A percentile compares a stretch with the other conserved stretches of the same genome.
phyloP scores from a whole-genome alignment of 2,888 invertebrate species.

The Hemistola chrysoprasaria region DNA sequence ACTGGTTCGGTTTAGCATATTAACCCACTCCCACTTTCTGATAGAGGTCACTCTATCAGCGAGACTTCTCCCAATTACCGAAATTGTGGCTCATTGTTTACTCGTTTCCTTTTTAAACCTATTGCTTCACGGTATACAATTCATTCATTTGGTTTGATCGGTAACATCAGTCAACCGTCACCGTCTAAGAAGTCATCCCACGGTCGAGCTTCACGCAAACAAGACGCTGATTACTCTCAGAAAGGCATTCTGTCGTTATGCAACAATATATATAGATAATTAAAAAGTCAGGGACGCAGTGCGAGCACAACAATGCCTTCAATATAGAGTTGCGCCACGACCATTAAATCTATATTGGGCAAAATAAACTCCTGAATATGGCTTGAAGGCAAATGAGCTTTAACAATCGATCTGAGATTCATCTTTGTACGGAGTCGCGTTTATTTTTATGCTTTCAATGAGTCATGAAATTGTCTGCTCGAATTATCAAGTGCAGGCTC shows the following conservation, averaged over 20 bases:
- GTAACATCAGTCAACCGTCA: slow-evolving; percentile 76
- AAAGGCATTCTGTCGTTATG: slow-evolving; percentile 46
- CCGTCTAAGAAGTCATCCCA: slow-evolving; percentile 54
- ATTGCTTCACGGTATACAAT: slow-evolving; percentile 50
- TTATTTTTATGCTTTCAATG: slow-evolving; percentile 48
- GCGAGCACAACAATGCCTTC: slow-evolving; percentile 33
- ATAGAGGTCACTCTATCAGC: slow-evolving; percentile 31
- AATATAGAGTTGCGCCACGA: slow-evolving; percentile 34
- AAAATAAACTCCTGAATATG: slow-evolving; percentile 40
- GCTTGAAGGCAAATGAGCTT: slow-evolving; percentile 41
- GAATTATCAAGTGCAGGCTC: slow-evolving; percentile 52
- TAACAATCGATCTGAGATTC: slow-evolving; percentile 33
- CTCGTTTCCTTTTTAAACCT: slow-evolving; percentile 33
- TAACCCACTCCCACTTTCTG: slow-evolving; percentile 34
- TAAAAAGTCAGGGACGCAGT: slow-evolving; percentile 49
- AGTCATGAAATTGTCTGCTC: slow-evolving; percentile 56
- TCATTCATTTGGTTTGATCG: slow-evolving; percentile 68
- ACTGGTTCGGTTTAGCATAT: slow-evolving; percentile 26
- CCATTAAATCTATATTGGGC: slow-evolving; percentile 26
- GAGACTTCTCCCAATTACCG: slow-evolving; percentile 43
- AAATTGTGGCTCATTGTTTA: slow-evolving; percentile 45
- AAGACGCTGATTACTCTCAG: slow-evolving; percentile 47
- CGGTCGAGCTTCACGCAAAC: slow-evolving; percentile 51
- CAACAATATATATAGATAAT: slow-evolving; percentile 48
- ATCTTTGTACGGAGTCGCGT: slow-evolving; percentile 17